These are phyloP conservation scores for Bufo bufo DNA, from an alignment of 2,113 vertebrate genomes.

Conservation along the genomic window DNA sequence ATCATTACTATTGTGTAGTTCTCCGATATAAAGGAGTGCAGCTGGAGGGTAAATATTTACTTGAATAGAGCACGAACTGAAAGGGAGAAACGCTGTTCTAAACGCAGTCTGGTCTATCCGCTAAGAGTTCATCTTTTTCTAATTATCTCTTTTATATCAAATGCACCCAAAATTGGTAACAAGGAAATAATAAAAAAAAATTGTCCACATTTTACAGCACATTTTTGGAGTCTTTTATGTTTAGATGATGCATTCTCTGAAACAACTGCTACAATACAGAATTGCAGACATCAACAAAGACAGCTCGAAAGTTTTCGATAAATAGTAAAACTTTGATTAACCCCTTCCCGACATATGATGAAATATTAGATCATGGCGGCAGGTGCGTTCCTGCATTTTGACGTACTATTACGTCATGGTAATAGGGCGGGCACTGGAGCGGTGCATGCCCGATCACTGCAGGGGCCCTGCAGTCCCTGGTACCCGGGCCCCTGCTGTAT, in stretches of 20 bases:
- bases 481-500: too few relatives aligned
- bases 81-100: neutral
- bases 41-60: slow-evolving; percentile 26
- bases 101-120: neutral
- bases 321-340: neutral
- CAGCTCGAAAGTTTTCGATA: neutral
- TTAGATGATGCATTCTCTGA: neutral
- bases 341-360: too few relatives aligned
- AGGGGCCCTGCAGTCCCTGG: too few relatives aligned
- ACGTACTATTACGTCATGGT: too few relatives aligned
- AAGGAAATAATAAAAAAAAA: too few relatives aligned
- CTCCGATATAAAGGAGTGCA: slow-evolving; percentile 23
- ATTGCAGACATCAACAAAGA: neutral
- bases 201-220: neutral
- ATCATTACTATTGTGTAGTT: slow-evolving; percentile 1
- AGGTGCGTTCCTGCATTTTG: too few relatives aligned
- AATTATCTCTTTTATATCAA: neutral
- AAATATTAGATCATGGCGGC: too few relatives aligned
- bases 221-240: neutral
- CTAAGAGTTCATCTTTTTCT: neutral
- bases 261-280: neutral
- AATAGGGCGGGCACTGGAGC: too few relatives aligned
- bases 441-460: too few relatives aligned
- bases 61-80: neutral
- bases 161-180: neutral